Evolutionary conservation across 1,140 invertebrate genomes (phyloP).

Genomic region (Calycopis cecrops): DNA sequence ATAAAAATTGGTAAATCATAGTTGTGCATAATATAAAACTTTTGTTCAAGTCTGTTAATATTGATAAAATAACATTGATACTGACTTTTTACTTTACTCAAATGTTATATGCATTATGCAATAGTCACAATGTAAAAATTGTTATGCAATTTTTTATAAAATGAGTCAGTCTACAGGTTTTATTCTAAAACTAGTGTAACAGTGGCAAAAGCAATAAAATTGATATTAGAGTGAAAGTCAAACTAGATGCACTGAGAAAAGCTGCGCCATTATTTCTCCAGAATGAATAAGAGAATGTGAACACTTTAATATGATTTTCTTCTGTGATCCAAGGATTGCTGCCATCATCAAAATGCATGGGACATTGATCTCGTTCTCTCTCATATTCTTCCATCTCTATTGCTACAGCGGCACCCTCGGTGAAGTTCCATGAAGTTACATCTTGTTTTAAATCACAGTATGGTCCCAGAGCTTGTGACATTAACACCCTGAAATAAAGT

Average conservation of each 20-base stretch:
- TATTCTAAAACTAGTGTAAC: too few species aligned
- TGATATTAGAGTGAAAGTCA: constrained; percentile 22
- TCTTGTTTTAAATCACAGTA: constrained; percentile 94
- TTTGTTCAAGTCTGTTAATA: constrained; percentile 2
- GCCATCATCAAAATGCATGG: constrained; percentile 96
- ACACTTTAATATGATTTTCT: constrained; percentile 83
- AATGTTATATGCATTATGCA: too few species aligned
- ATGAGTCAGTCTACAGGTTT: too few species aligned
- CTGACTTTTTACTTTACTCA: too few species aligned
- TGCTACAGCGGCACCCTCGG: constrained; percentile 93
- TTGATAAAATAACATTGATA: neutral
- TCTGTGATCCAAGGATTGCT: constrained; percentile 86
- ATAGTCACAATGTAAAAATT: too few species aligned
- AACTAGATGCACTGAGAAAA: constrained; percentile 21
- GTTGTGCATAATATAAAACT: constrained; percentile 1
- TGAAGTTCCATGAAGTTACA: constrained; percentile 90
- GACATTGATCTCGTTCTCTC: constrained; percentile 93
- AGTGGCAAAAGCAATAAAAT: too few species aligned
- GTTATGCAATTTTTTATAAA: too few species aligned
- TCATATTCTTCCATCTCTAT: constrained; percentile 95
- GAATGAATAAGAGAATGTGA: constrained; percentile 74
- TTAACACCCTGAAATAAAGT: constrained; percentile 58
- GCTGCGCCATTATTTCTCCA: constrained; percentile 44
- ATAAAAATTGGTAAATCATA: too few species aligned
- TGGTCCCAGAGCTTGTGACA: constrained; percentile 87